Evolutionary conservation across 1,140 invertebrate genomes (phyloP), one percentile per base, ranked within the genome.

Genomic region (Dreissena polymorpha): DNA sequence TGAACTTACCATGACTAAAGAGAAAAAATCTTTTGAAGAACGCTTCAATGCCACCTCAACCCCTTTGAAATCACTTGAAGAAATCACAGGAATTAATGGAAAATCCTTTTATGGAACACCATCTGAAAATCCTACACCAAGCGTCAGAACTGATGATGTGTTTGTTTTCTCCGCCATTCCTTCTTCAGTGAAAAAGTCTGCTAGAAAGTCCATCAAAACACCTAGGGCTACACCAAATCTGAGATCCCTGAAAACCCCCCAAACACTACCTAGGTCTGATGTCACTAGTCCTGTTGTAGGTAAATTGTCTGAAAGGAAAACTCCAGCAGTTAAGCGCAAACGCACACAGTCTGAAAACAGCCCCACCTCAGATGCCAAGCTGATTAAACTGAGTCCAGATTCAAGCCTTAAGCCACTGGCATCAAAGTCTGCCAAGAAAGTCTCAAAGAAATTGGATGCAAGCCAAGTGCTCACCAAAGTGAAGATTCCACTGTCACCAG

Each of bases 31-130:
- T 39, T 39, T 39, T 39, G 39, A 39, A 39, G 8, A 5, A 39
- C 39, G 2, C 39, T 39, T 39, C 39, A 39, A 39, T 53, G 55
- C 74, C n/a, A 82, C 79, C 27, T 82, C 79, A 65, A 82, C 79
- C 25, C 79, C 79, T 65, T 29, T 53, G 10, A 72, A 72, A 49
- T 65, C 68, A 0, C 18, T 73, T 21, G 60, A 81, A 23, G 65
- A 39, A 39, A 39, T 39, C 39, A 39, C 57, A 60, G 57, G 57
- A 72, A 64, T 81, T 21, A 73, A 53, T 49, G 70, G 70, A 0
- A 73, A 81, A 18, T 81, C 79, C 13, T 73, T 82, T 23, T 82
- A 82, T 57, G 50, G 55, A 18, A 82, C 79, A 6, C 79, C 79
- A 18, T 39, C 57, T 16, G 79, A 82, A 65, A 82, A 70, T 50